Evolutionary conservation across 2,888 invertebrate genomes (phyloP), one percentile per base, ranked within the genome.

Genomic region (Andrena haemorrhoa): DNA sequence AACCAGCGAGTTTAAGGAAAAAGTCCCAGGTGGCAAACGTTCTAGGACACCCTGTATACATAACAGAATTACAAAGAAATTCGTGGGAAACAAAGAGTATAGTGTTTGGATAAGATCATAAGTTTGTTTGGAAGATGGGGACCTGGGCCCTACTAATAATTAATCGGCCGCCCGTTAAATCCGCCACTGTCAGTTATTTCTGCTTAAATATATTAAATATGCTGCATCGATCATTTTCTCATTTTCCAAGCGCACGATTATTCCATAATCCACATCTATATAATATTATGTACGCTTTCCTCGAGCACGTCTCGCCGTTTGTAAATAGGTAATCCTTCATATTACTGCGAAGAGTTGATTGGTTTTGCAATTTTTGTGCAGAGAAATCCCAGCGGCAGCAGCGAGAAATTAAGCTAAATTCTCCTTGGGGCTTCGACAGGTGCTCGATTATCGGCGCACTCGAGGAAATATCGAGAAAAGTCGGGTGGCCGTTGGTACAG

Each of bases 391-490:
- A 16, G 56, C 6, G n/a, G 29, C 12, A 16, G 10, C 12, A n/a
- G 60, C 1, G 1, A 35, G 23, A 49, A 58, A 58, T 69, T 31
- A 1, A 26, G 7, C 2, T 29, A 26, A 23, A 16, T 12, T 53
- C 58, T 23, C 29, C 16, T 69, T 35, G 16, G 31, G 20, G 47
- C 35, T 58, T 51, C 69, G 5, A 61, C 61, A 66, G 61, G 47
- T 70, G 29, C 58, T 70, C 69, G 65, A 75, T 75, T 71, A 75
- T 68, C 65, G 56, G 12, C 16, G 8, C 33, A 12, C 29, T 72
- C 41, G 29, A 47, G 64, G 58, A 73, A 72, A 65, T 58, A 61
- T 65, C 58, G 68, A 56, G 65, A 70, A 56, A 72, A 65, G 29
- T 65, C 56, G 23, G n/a, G 29, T 31, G 58, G 8, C 2, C 53